Evolutionary conservation across 2,888 invertebrate genomes (phyloP).

Genomic region (Cosmia pyralina): DNA sequence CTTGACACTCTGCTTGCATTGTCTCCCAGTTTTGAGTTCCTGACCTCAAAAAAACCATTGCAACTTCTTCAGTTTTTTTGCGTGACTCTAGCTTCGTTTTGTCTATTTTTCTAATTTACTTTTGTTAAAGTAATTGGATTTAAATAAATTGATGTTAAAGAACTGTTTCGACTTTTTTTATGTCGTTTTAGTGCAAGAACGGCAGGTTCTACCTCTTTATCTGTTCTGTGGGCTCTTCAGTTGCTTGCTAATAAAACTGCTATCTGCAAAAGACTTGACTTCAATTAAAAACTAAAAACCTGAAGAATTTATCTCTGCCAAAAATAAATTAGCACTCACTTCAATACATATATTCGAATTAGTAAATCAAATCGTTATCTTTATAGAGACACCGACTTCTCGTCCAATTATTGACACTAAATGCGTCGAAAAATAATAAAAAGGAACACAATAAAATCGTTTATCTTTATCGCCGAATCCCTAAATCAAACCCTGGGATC

Average conservation of each 20-base stretch:
- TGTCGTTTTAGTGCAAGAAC: background rate
- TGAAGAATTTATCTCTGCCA: background rate
- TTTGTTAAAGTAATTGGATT: background rate
- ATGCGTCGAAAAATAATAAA: conserved; percentile 57
- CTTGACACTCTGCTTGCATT: conserved; percentile 72
- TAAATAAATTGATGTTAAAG: background rate
- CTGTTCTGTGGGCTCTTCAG: too few relatives aligned
- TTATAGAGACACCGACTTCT: conserved; percentile 52
- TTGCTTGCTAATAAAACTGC: too few relatives aligned
- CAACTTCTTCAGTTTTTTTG: background rate
- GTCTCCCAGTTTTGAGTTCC: conserved; percentile 28
- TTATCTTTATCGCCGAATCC: conserved; percentile 64
- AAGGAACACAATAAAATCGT: conserved; percentile 53
- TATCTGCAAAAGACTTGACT: background rate
- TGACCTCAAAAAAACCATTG: conserved; percentile 26
- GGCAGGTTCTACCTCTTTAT: too few relatives aligned
- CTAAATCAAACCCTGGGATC: conserved; percentile 80
- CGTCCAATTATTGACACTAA: conserved; percentile 63
- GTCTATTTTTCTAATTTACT: background rate
- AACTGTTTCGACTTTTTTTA: background rate
- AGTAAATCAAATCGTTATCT: conserved; percentile 55
- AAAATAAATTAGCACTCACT: conserved; percentile 13
- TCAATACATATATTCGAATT: conserved; percentile 21
- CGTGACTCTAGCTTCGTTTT: background rate
- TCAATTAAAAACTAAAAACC: background rate